These are phyloP conservation scores for Camponotus floridanus DNA, from an alignment of 1,140 invertebrate species.

Conservation along the genomic window DNA sequence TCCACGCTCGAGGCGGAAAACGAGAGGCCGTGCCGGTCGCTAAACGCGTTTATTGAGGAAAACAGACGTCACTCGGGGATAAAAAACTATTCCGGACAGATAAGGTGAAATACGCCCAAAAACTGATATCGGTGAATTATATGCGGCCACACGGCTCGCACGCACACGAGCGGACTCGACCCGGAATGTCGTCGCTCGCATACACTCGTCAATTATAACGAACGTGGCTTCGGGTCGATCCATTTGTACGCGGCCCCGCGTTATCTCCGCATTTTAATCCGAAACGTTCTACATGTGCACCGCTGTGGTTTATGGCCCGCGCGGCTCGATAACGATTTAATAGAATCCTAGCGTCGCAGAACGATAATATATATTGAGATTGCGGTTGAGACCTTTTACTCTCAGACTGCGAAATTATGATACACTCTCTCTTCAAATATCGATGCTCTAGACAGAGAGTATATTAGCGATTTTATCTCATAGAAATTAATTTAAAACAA, in stretches of 20 bases:
- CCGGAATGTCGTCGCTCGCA: background rate
- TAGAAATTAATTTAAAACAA: too few species aligned
- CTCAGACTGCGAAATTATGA: background rate
- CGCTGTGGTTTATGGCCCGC: constrained; percentile 48
- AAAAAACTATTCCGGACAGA: constrained; percentile 55
- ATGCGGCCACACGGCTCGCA: background rate
- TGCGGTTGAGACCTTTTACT: background rate
- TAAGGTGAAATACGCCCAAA: constrained; percentile 70
- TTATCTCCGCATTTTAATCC: constrained; percentile 65
- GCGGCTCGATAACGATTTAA: constrained; percentile 59
- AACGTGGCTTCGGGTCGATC: constrained; percentile 30
- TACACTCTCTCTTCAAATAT: background rate
- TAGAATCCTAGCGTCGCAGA: constrained; percentile 39
- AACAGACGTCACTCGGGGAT: constrained; percentile 45
- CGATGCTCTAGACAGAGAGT: background rate
- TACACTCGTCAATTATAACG: constrained; percentile 13
- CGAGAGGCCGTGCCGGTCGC: background rate
- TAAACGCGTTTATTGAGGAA: constrained; percentile 61
- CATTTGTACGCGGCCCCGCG: constrained; percentile 21
- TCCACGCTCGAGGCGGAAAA: constrained; percentile 12
- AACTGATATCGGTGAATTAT: constrained; percentile 66
- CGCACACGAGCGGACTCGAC: background rate
- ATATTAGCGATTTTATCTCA: background rate
- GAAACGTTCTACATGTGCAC: constrained; percentile 32
- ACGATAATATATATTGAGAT: background rate